Evolutionary conservation across 92 coral and sea anemone genomes (phyloP).

Genomic region (Pocillopora grandis): DNA sequence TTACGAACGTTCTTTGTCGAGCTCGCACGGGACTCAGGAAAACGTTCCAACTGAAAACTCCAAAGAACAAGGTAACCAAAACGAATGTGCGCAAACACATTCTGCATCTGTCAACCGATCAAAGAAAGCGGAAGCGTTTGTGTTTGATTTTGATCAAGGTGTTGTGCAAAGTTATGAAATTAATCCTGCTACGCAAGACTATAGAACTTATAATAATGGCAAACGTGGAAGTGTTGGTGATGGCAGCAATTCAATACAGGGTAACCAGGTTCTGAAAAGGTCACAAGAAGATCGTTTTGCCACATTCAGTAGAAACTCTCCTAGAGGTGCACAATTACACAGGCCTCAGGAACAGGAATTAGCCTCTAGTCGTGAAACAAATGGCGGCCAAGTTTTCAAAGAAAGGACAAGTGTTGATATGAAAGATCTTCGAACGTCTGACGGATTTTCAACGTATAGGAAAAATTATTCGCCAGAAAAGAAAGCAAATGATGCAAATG

Average conservation of each 20-base stretch:
- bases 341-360: not conserved
- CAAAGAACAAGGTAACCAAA: not conserved
- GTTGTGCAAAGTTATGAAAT: slow-evolving; percentile 17
- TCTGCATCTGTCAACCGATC: slow-evolving; percentile 11
- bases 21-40: not conserved
- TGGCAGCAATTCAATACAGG: not conserved
- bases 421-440: slow-evolving; percentile 16
- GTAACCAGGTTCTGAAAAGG: not conserved
- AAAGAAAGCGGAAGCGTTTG: slow-evolving; percentile 44
- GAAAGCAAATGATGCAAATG: not conserved
- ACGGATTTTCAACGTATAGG: slow-evolving; percentile 55
- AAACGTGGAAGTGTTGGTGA: not conserved
- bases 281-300: slow-evolving; percentile 1
- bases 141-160: slow-evolving; percentile 61
- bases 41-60: not conserved
- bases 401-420: not conserved
- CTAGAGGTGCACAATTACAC: not conserved
- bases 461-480: slow-evolving; percentile 21
- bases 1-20: slow-evolving; percentile 48
- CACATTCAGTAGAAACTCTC: not conserved
- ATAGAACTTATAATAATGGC: slow-evolving; percentile 23
- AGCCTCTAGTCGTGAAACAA: not conserved
- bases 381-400: not conserved
- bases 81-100: not conserved
- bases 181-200: not conserved